phyloP scores from a whole-genome alignment of 2,888 invertebrate genomes.

The Lithophane semibrunnea region DNA sequence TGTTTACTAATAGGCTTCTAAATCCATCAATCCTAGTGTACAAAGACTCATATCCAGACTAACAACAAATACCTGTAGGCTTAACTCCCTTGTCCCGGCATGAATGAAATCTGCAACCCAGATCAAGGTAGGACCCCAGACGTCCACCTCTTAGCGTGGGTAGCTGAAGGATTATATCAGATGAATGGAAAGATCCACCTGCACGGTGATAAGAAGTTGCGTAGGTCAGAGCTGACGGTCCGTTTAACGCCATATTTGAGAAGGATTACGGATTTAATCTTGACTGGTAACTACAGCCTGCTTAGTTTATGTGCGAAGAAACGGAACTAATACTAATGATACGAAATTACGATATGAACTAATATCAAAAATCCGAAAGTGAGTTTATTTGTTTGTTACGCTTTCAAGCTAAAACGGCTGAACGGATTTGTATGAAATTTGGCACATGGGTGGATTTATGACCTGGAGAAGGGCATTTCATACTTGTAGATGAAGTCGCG shows the following conservation, averaged over 20 bases:
- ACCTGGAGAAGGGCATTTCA: too few relatives aligned
- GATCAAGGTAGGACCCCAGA: conserved; percentile 41
- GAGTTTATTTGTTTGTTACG: too few relatives aligned
- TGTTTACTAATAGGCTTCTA: conserved; percentile 5
- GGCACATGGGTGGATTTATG: too few relatives aligned
- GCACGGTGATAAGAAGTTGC: conserved; percentile 42
- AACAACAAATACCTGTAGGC: conserved; percentile 15
- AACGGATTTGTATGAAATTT: too few relatives aligned
- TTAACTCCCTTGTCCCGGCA: conserved; percentile 6
- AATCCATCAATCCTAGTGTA: not conserved
- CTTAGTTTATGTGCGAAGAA: not conserved
- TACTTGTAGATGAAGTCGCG: too few relatives aligned
- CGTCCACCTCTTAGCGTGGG: conserved; percentile 45
- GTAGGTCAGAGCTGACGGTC: conserved; percentile 52
- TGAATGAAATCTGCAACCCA: conserved; percentile 50
- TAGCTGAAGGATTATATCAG: conserved; percentile 46
- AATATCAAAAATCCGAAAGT: too few relatives aligned
- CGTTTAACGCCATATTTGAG: conserved; percentile 1
- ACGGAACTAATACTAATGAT: too few relatives aligned
- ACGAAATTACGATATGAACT: too few relatives aligned
- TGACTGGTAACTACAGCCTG: not conserved
- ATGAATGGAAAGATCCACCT: conserved; percentile 63
- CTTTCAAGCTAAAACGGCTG: too few relatives aligned
- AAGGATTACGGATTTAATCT: conserved; percentile 19
- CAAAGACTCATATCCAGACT: not conserved